Evolutionary conservation across 2,797 vertebrate genomes (phyloP).

Genomic region (Falco novaeseelandiae): DNA sequence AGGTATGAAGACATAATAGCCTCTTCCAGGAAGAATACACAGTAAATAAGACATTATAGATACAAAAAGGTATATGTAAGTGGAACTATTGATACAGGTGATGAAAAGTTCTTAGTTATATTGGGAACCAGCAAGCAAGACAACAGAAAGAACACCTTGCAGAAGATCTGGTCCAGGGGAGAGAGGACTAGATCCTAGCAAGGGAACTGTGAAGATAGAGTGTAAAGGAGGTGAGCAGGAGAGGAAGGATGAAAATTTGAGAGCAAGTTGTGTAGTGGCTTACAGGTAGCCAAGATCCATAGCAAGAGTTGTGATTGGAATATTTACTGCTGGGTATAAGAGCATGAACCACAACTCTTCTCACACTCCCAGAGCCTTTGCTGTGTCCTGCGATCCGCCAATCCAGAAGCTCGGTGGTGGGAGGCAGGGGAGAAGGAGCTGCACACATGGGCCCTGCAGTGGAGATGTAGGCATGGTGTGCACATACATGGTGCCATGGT

Average conservation of each 20-base stretch:
- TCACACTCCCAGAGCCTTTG: background rate
- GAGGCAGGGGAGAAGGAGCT: background rate
- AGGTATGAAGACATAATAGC: background rate
- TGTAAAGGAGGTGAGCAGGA: background rate
- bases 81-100: background rate
- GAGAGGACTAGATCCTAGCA: background rate
- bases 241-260: background rate
- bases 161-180: background rate
- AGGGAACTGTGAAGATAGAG: background rate
- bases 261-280: too few relatives aligned
- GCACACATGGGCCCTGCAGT: background rate
- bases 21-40: background rate
- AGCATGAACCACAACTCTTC: background rate
- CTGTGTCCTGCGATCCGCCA: background rate
- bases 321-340: background rate
- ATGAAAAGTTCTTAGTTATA: background rate
- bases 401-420: background rate
- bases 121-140: background rate
- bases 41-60: background rate
- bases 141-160: background rate
- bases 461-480: background rate
- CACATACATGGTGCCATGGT: background rate
- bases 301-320: background rate
- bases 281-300: background rate
- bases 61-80: background rate